Evolutionary conservation across 1,140 invertebrate species (phyloP).

Genomic region (Vollenhovia emeryi): DNA sequence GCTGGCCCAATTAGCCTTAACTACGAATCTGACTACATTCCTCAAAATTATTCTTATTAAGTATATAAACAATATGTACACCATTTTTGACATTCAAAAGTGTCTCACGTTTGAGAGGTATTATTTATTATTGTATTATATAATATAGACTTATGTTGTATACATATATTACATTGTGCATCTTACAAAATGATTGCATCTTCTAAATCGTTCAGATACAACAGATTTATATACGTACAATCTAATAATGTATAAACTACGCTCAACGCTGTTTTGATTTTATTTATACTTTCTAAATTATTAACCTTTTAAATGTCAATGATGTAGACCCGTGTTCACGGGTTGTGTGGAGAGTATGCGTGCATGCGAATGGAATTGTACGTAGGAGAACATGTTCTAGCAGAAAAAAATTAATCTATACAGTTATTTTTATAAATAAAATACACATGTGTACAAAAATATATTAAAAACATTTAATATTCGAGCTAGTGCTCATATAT

Average conservation of each 20-base stretch:
- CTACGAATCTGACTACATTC: constrained; percentile 51
- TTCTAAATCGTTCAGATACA: background rate
- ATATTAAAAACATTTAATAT: constrained; percentile 63
- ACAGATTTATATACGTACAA: background rate
- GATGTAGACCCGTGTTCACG: constrained; percentile 18
- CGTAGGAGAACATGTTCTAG: constrained; percentile 73
- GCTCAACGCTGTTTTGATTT: background rate
- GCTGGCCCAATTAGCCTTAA: constrained; percentile 79
- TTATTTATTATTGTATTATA: background rate
- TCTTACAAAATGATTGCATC: too few species aligned
- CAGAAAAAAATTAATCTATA: constrained; percentile 76
- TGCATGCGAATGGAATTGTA: constrained; percentile 58
- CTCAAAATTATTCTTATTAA: background rate
- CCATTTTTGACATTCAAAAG: background rate
- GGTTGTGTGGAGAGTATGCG: constrained; percentile 53
- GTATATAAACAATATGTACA: background rate
- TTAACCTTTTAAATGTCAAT: background rate
- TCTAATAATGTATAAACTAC: background rate
- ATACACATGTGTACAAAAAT: constrained; percentile 79
- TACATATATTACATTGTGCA: background rate
- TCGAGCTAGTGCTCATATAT: background rate
- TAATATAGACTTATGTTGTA: background rate
- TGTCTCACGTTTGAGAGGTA: background rate
- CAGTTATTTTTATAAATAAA: constrained; percentile 85
- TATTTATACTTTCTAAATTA: constrained; percentile 7